A percentile compares a stretch with the other conserved stretches of the same genome.
These are phyloP conservation scores for Tenthredo amoena DNA, from an alignment of 2,888 invertebrate species.

Conservation along the genomic window DNA sequence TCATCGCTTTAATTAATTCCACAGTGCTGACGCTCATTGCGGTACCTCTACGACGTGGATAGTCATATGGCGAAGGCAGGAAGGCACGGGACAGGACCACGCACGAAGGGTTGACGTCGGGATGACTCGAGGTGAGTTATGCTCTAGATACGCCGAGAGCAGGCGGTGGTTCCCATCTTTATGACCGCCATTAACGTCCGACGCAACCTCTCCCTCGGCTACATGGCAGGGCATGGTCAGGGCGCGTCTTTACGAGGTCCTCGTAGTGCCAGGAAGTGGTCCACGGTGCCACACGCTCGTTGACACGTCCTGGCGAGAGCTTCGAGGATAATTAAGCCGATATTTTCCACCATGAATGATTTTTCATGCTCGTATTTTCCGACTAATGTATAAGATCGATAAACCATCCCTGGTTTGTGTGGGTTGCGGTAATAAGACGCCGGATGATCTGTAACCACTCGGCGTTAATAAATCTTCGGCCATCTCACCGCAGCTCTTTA, in stretches of 20 bases:
- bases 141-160: slow-evolving; percentile 61
- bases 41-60: neutral
- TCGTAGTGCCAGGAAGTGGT: neutral
- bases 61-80: neutral
- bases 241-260: slow-evolving; percentile 60
- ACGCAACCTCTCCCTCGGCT: slow-evolving; percentile 61
- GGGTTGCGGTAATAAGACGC: neutral
- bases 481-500: slow-evolving; percentile 58
- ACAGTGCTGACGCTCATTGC: neutral
- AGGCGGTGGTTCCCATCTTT: slow-evolving; percentile 62
- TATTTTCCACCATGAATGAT: too few species aligned
- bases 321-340: too few species aligned
- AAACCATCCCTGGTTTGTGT: too few species aligned
- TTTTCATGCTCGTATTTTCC: neutral
- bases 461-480: slow-evolving; percentile 59
- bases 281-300: neutral
- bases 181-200: slow-evolving; percentile 66
- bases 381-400: neutral
- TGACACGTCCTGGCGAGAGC: neutral
- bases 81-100: neutral
- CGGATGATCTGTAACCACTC: neutral
- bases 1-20: neutral
- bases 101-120: slow-evolving; percentile 53
- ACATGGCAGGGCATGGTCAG: slow-evolving; percentile 53
- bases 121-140: slow-evolving; percentile 59